Conservation (phyloP, 2,888 invertebrate genomes). For the Tetragonula carbonaria region DNA sequence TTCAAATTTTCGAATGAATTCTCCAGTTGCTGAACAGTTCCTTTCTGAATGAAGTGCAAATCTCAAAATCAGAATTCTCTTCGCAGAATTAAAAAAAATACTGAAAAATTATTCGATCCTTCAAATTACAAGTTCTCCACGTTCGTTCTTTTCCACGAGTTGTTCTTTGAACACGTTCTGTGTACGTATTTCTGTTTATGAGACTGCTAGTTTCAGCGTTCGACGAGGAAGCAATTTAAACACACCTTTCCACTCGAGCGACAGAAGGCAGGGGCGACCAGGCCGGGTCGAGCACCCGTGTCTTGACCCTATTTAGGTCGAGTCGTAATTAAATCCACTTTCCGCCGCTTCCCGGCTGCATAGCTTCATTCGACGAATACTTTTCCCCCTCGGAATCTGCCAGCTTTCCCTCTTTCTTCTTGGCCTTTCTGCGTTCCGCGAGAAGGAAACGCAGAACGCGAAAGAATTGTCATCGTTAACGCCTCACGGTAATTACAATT, state of each 20-base stretch:
- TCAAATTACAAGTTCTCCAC: background rate
- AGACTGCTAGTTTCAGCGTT: conserved; percentile 1
- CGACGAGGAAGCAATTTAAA: conserved; percentile 49
- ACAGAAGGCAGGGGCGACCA: conserved; percentile 35
- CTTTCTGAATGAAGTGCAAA: too few relatives aligned
- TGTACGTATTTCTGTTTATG: background rate
- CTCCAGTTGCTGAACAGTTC: too few relatives aligned
- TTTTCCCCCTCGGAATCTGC: conserved; percentile 5
- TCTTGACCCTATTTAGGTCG: conserved; percentile 78
- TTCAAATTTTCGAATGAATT: too few relatives aligned
- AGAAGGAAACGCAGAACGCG: background rate
- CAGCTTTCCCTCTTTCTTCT: background rate
- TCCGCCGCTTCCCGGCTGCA: conserved; percentile 43
- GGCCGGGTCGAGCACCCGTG: conserved; percentile 78
- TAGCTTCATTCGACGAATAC: conserved; percentile 33
- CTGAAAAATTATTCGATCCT: background rate
- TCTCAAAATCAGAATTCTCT: too few relatives aligned
- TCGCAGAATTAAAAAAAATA: too few relatives aligned
- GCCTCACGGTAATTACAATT: conserved; percentile 1
- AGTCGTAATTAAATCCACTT: conserved; percentile 62
- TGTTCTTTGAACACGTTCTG: too few relatives aligned
- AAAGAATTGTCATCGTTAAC: conserved; percentile 8
- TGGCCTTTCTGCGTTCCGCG: background rate
- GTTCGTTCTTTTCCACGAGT: background rate
- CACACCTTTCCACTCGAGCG: conserved; percentile 35